Conservation (phyloP, 2,888 invertebrate genomes). For the Caenorhabditis sp. region DNA sequence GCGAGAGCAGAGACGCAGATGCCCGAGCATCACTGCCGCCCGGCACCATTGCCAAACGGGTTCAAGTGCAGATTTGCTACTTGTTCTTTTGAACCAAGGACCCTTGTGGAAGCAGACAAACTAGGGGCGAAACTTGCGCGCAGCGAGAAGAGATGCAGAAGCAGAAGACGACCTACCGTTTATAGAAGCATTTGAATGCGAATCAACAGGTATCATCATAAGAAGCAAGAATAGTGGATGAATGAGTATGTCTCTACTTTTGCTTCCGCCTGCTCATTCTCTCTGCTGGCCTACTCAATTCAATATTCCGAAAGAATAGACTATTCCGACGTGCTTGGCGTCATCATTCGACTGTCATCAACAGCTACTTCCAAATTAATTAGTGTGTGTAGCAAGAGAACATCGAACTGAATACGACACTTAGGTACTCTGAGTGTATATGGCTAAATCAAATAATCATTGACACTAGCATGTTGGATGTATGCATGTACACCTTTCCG, state of each 20-base stretch:
- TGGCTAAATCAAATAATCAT: constrained; percentile 10
- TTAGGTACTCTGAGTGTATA: no score
- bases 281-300: constrained; percentile 32
- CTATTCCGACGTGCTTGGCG: background rate
- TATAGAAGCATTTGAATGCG: background rate
- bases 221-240: constrained; percentile 16
- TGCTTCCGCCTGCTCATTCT: constrained; percentile 15
- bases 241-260: constrained; percentile 7
- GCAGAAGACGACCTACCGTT: constrained; percentile 5
- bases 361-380: background rate
- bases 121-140: background rate
- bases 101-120: background rate
- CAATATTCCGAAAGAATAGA: constrained; percentile 54
- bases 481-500: background rate
- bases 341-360: constrained; percentile 17
- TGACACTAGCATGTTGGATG: background rate
- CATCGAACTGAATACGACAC: constrained; percentile 12
- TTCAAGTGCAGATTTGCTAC: constrained; percentile 49
- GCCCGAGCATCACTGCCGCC: background rate
- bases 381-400: background rate
- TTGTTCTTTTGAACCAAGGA: constrained; percentile 43
- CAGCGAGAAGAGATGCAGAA: background rate
- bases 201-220: constrained; percentile 18
- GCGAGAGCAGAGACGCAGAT: constrained; percentile 38
- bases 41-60: constrained; percentile 16